Evolutionary conservation across 2,113 vertebrate genomes (phyloP).

Genomic region (Halcyon malimbica): DNA sequence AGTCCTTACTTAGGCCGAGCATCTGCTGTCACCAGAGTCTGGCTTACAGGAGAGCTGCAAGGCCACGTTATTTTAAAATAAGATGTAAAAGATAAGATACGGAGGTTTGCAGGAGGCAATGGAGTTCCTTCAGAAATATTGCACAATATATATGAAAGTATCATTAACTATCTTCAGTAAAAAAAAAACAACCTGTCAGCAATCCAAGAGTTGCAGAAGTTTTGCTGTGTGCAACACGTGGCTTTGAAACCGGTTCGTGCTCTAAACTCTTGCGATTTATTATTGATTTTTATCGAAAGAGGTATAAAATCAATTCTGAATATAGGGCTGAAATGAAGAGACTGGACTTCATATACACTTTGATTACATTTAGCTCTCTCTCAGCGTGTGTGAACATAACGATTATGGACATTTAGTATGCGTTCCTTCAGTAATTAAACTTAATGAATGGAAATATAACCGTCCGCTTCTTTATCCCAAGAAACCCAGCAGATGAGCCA

Average conservation of each 20-base stretch:
- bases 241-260: not conserved
- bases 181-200: not conserved
- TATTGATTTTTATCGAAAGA: not conserved
- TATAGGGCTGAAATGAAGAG: not conserved
- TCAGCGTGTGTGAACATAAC: constrained; percentile 38
- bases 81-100: not conserved
- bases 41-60: not conserved
- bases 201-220: not conserved
- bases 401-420: constrained; percentile 55
- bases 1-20: not conserved
- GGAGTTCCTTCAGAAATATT: not conserved
- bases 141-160: not conserved
- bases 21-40: not conserved
- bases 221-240: not conserved
- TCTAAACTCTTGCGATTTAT: not conserved
- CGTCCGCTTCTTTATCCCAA: constrained; percentile 15
- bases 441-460: constrained; percentile 30
- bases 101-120: not conserved
- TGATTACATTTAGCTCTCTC: constrained; percentile 37
- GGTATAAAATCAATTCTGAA: not conserved
- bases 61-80: not conserved
- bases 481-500: constrained; percentile 44
- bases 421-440: constrained; percentile 49
- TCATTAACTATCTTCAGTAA: not conserved
- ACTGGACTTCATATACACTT: constrained; percentile 14